phyloP scores from a whole-genome alignment of 1,140 invertebrate species.

The Palaemon carinicauda region DNA sequence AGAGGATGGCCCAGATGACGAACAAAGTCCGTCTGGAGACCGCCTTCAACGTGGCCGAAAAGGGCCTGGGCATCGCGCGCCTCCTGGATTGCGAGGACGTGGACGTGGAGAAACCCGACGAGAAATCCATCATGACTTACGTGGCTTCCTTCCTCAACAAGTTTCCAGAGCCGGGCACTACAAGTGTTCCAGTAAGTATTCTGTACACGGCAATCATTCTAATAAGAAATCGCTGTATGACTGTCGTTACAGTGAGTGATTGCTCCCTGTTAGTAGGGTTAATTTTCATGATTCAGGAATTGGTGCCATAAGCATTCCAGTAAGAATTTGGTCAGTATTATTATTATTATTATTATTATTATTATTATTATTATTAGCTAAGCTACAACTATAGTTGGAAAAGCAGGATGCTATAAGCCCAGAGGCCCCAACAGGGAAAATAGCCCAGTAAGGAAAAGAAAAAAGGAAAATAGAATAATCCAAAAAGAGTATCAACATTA shows the following conservation, averaged over 20 bases:
- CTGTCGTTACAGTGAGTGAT: too few species aligned
- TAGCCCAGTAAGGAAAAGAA: neutral
- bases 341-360: too few species aligned
- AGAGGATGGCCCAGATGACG: conserved; percentile 78
- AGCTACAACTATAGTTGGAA: too few species aligned
- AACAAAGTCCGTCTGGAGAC: conserved; percentile 87
- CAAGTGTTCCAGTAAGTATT: conserved; percentile 44
- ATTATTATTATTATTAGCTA: too few species aligned
- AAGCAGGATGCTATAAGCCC: too few species aligned
- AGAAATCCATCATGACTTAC: conserved; percentile 99
- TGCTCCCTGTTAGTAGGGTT: too few species aligned
- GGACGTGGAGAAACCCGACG: conserved; percentile 95
- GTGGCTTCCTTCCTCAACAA: conserved; percentile 98
- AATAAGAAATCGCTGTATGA: too few species aligned
- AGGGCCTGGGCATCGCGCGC: conserved; percentile 89
- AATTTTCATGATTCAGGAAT: neutral
- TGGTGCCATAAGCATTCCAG: neutral
- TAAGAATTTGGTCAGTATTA: too few species aligned
- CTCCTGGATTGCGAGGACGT: conserved; percentile 96
- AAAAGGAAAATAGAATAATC: too few species aligned
- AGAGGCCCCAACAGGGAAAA: too few species aligned
- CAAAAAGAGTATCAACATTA: too few species aligned
- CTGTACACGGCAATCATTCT: too few species aligned
- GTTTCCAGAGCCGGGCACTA: conserved; percentile 55
- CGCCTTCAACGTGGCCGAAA: conserved; percentile 93